phyloP scores from a whole-genome alignment of 2,797 vertebrate species.

The Sebastes oblongus region DNA sequence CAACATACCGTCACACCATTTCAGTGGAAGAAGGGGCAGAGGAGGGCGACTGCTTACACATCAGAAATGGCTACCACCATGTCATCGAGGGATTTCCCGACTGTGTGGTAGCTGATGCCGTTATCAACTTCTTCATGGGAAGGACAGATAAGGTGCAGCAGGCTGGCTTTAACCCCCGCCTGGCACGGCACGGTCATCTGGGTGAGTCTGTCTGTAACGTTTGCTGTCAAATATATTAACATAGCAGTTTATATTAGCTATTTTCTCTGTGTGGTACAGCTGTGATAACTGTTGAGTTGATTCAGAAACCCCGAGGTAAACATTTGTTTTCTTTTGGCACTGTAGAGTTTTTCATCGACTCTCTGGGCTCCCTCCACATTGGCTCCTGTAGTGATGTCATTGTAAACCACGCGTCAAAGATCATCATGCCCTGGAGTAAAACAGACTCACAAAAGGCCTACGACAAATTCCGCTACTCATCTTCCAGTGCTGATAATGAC shows the following conservation, averaged over 20 bases:
- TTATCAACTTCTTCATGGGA: constrained; percentile 94
- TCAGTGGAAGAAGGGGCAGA: constrained; percentile 84
- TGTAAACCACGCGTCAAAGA: constrained; percentile 87
- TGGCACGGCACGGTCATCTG: constrained; percentile 84
- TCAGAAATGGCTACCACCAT: constrained; percentile 85
- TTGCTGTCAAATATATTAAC: not conserved
- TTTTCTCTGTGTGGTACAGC: not conserved
- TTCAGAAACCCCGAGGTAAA: not conserved
- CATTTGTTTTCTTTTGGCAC: not conserved
- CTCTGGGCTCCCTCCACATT: constrained; percentile 86
- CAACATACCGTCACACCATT: constrained; percentile 88
- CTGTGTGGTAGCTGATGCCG: constrained; percentile 91
- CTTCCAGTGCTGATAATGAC: not conserved
- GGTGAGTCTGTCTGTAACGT: constrained; percentile 77
- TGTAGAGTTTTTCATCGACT: constrained; percentile 92
- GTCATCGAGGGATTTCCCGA: constrained; percentile 84
- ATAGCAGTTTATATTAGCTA: not conserved
- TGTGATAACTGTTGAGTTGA: not conserved
- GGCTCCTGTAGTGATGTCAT: constrained; percentile 90
- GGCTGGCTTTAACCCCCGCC: constrained; percentile 89
- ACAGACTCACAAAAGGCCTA: constrained; percentile 82
- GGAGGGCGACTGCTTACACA: constrained; percentile 88
- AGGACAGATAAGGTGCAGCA: constrained; percentile 86
- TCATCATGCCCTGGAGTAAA: constrained; percentile 84
- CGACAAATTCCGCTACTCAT: constrained; percentile 83